These are phyloP conservation scores for Drosophila simulans DNA, from an alignment of 1,140 invertebrate genomes.

Conservation along the genomic window DNA sequence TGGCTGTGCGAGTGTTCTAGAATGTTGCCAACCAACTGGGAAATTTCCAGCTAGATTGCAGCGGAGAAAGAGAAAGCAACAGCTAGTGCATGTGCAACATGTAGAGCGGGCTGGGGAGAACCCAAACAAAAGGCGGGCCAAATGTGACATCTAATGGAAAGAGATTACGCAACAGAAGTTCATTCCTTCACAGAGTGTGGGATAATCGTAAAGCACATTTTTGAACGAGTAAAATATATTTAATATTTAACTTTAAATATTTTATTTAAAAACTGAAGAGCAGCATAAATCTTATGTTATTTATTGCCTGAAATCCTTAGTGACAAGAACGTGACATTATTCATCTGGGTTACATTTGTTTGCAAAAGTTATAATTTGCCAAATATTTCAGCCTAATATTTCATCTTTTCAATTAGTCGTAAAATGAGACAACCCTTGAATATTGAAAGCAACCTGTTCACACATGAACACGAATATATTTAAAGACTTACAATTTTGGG, in stretches of 20 bases:
- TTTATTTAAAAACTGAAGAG: not conserved
- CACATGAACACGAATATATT: too few relatives aligned
- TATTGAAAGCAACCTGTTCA: not conserved
- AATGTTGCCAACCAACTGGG: conserved; percentile 55
- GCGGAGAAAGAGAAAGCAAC: conserved; percentile 77
- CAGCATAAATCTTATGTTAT: too few relatives aligned
- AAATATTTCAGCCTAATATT: not conserved
- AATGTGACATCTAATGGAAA: not conserved
- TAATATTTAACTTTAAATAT: too few relatives aligned
- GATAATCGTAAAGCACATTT: not conserved
- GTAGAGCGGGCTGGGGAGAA: conserved; percentile 17
- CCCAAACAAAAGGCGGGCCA: not conserved
- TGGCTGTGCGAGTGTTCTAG: conserved; percentile 48
- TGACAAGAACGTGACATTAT: not conserved
- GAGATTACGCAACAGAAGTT: conserved; percentile 1
- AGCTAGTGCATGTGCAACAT: conserved; percentile 51
- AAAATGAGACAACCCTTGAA: conserved; percentile 28
- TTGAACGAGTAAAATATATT: not conserved
- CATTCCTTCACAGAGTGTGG: not conserved
- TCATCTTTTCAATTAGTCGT: conserved; percentile 19
- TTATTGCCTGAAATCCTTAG: not conserved
- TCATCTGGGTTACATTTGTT: not conserved
- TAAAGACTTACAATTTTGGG: too few relatives aligned
- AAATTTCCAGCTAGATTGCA: conserved; percentile 46
- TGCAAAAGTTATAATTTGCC: not conserved